These are phyloP conservation scores for Acinonyx jubatus DNA, from an alignment of 2,113 vertebrate genomes.

Conservation along the genomic window DNA sequence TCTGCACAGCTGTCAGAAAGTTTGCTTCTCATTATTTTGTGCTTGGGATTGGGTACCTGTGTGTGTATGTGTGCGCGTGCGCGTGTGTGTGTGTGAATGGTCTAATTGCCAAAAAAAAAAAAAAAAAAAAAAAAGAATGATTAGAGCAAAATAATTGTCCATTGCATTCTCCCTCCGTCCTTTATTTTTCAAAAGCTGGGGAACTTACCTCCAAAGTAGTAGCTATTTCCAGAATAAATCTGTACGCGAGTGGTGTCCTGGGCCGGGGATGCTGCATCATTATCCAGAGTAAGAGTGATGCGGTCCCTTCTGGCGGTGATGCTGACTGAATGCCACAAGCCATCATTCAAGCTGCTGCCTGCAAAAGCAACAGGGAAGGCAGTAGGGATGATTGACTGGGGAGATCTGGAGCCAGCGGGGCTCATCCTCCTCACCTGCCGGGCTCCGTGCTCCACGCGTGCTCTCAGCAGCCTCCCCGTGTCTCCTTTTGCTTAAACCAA, in stretches of 20 bases:
- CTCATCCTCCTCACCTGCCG: not conserved
- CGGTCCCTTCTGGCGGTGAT: slow-evolving; percentile 90
- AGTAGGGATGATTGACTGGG: not conserved
- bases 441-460: accelerated
- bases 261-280: slow-evolving; percentile 86
- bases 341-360: slow-evolving; percentile 93
- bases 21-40: slow-evolving; percentile 35
- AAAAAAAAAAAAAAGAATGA: not conserved
- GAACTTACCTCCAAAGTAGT: slow-evolving; percentile 94
- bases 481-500: not conserved
- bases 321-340: slow-evolving; percentile 94
- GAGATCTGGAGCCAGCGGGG: accelerated
- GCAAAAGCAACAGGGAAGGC: slow-evolving; percentile 48
- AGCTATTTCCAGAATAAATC: slow-evolving; percentile 89
- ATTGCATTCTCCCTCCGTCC: not conserved
- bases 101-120: not conserved
- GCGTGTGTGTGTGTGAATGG: not conserved
- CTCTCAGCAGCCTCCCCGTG: not conserved
- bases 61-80: not conserved
- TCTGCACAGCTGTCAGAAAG: slow-evolving; percentile 44
- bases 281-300: slow-evolving; percentile 91
- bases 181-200: not conserved
- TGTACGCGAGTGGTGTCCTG: slow-evolving; percentile 85
- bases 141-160: not conserved
- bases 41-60: not conserved